Evolutionary conservation across 2,888 invertebrate genomes (phyloP).

Genomic region (Fragum sueziense): DNA sequence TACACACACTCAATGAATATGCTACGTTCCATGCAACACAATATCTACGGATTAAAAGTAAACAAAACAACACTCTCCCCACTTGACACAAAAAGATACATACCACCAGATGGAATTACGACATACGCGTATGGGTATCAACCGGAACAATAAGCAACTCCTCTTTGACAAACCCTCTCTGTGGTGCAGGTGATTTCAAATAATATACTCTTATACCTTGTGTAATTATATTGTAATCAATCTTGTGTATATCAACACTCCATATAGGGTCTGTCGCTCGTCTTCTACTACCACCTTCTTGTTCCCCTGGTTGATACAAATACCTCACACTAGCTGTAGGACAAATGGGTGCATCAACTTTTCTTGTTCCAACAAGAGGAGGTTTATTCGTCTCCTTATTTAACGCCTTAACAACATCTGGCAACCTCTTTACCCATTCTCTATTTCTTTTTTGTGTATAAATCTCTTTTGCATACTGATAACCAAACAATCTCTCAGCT

Average conservation of each 20-base stretch:
- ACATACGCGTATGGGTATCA: conserved; percentile 62
- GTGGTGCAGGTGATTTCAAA: too few species aligned
- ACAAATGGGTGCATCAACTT: conserved; percentile 28
- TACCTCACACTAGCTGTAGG: conserved; percentile 41
- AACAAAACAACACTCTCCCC: conserved; percentile 60
- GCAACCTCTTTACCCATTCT: conserved; percentile 55
- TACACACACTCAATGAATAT: not conserved
- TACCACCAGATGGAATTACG: conserved; percentile 48
- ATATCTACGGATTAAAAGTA: conserved; percentile 22
- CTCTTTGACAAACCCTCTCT: conserved; percentile 1
- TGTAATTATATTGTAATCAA: conserved; percentile 42
- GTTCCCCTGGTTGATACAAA: conserved; percentile 51
- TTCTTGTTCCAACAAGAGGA: conserved; percentile 26
- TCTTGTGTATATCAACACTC: conserved; percentile 44
- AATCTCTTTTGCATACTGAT: conserved; percentile 55
- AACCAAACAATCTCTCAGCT: conserved; percentile 53
- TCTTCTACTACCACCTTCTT: conserved; percentile 50
- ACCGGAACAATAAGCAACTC: conserved; percentile 47
- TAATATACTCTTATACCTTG: conserved; percentile 33
- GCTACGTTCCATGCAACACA: too few species aligned
- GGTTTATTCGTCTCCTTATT: conserved; percentile 45
- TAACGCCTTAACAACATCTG: conserved; percentile 46
- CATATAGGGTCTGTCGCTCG: conserved; percentile 57
- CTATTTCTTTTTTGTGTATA: conserved; percentile 36
- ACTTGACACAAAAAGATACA: conserved; percentile 59